Evolutionary conservation across 2,797 vertebrate genomes (phyloP), one percentile per base, ranked within the genome.

Genomic region (Mus caroli): DNA sequence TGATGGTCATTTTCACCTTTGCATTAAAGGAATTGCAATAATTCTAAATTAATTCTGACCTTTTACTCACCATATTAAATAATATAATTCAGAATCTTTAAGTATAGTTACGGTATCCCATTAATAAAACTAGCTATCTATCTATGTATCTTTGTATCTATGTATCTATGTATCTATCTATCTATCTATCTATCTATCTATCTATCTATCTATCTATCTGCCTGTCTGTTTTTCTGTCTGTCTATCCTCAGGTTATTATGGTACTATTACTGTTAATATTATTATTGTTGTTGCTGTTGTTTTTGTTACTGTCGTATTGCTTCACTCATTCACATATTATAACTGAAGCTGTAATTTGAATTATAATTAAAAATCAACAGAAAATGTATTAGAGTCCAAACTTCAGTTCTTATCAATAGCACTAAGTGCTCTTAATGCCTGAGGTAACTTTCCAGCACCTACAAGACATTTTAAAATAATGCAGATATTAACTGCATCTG

Each of bases 381-480:
- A 69, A 34, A 93, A 13, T 4, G 20, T 71, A 50, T 22, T 71
- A 13, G 12, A n/a, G n/a, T 86, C 12, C 7, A 7, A n/a, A 69
- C 46, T 86, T 13, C 69, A n/a, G 34, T 52, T 22, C 22, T 86
- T 43, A 52, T 26, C 3, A 34, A 26, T 3, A 54, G 20, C 46
- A 71, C 13, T n/a, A 71, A 69, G 46, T 46, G 5, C 17, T 31
- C 26, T 84, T 84, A 64, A 37, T 7, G 2, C 26, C 40, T 9
- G 2, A 64, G 40, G 26, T 10, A 84, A 19, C 40, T 43, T 20
- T 62, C 58, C 26, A 14, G 86, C 9, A 89, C 73, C 4, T n/a
- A 31, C 52, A 11, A 71, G 5, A 37, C 19, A 75, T 89, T 93
- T 92, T 95, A 86, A 92, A 88, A 86, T 50, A 20, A 90, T 83